phyloP scores from a whole-genome alignment of 2,888 invertebrate genomes.

The Drepana falcataria region DNA sequence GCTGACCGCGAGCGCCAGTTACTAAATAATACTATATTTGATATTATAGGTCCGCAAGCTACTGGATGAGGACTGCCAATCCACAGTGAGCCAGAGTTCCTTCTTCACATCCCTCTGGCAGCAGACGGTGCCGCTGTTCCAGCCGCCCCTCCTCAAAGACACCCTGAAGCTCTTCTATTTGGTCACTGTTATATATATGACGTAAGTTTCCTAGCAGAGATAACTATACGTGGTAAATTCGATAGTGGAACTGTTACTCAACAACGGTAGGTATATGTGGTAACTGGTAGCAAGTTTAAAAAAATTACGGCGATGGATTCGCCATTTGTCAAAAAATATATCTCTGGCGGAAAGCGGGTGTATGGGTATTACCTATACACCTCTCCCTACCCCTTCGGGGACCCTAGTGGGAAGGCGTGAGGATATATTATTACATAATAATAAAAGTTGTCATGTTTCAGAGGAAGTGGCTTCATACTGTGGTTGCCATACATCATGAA shows the following conservation, averaged over 20 bases:
- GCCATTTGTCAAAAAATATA: too few species aligned
- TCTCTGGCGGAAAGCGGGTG: too few species aligned
- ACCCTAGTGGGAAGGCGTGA: too few species aligned
- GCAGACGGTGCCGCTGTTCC: conserved; percentile 78
- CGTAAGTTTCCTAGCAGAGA: conserved; percentile 42
- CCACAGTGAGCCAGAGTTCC: conserved; percentile 38
- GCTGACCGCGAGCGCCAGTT: too few species aligned
- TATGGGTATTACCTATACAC: too few species aligned
- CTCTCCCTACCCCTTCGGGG: too few species aligned
- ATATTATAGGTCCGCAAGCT: conserved; percentile 51
- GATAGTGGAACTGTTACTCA: background rate
- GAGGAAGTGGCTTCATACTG: conserved; percentile 69
- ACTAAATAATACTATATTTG: background rate
- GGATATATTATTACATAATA: background rate
- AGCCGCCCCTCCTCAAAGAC: conserved; percentile 68
- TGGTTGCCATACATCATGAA: conserved; percentile 75
- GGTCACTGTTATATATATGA: conserved; percentile 78
- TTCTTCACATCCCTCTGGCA: conserved; percentile 58
- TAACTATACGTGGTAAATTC: background rate
- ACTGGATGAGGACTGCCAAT: conserved; percentile 49
- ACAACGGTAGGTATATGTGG: background rate
- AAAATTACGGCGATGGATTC: too few species aligned
- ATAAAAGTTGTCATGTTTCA: conserved; percentile 18
- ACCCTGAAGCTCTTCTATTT: conserved; percentile 79
- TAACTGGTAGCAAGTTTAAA: too few species aligned